phyloP scores from a whole-genome alignment of 1,140 invertebrate genomes.

The Drosophila kikkawai region DNA sequence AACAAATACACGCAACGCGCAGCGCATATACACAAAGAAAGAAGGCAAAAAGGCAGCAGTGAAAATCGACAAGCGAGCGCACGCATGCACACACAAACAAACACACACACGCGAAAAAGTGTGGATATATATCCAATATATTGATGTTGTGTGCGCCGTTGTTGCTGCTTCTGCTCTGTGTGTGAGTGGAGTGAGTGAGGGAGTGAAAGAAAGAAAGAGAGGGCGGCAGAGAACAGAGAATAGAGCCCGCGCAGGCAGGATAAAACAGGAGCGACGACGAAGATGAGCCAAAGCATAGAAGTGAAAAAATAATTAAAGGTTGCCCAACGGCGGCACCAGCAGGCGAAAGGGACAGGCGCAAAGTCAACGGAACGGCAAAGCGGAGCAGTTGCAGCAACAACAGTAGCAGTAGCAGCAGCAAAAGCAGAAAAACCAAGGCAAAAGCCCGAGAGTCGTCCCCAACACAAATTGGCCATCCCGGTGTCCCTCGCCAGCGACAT shows the following conservation, averaged over 20 bases:
- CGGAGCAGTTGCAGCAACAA: conserved; percentile 34
- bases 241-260: conserved; percentile 66
- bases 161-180: conserved; percentile 51
- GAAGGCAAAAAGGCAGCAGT: conserved; percentile 54
- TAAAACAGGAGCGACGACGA: conserved; percentile 68
- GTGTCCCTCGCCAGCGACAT: conserved; percentile 19
- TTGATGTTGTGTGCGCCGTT: conserved; percentile 70
- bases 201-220: conserved; percentile 38
- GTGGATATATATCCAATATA: conserved; percentile 74
- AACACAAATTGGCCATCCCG: conserved; percentile 37
- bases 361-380: conserved; percentile 28
- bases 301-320: conserved; percentile 78
- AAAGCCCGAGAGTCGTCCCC: conserved; percentile 19
- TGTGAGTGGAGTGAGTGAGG: conserved; percentile 38
- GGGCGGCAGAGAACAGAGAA: conserved; percentile 29
- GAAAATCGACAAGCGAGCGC: conserved; percentile 56
- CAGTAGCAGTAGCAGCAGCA: conserved; percentile 38
- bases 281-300: conserved; percentile 73
- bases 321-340: conserved; percentile 30
- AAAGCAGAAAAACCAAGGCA: conserved; percentile 12
- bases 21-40: conserved; percentile 63
- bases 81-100: conserved; percentile 43
- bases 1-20: conserved; percentile 35
- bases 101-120: conserved; percentile 56
- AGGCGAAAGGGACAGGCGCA: conserved; percentile 19